Evolutionary conservation across 2,797 vertebrate genomes (phyloP).

Genomic region (Brachymystax lenok): DNA sequence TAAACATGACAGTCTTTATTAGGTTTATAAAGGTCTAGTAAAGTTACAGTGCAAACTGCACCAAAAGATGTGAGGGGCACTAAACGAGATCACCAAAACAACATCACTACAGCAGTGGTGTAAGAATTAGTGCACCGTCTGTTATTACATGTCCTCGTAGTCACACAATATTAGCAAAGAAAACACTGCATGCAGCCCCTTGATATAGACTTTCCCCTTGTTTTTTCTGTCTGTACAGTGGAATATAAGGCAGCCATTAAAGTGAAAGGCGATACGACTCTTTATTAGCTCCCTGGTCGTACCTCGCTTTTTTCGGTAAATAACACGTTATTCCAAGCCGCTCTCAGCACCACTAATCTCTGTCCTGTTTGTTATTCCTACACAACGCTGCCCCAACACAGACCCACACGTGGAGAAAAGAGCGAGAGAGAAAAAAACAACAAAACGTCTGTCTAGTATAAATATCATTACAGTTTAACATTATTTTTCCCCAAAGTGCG

Average conservation of each 20-base stretch:
- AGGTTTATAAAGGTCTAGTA: not conserved
- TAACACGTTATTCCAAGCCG: constrained; percentile 77
- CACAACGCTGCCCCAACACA: constrained; percentile 70
- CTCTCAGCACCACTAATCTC: constrained; percentile 73
- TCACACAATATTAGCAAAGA: constrained; percentile 51
- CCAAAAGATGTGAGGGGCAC: not conserved
- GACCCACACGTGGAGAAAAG: constrained; percentile 65
- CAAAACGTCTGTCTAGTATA: constrained; percentile 79
- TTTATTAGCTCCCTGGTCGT: constrained; percentile 75
- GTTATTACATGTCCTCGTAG: constrained; percentile 46
- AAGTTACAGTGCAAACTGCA: not conserved
- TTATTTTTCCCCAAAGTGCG: constrained; percentile 75
- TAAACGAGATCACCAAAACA: constrained; percentile 21
- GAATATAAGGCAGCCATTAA: constrained; percentile 64
- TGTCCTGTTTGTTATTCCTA: constrained; percentile 83
- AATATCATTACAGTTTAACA: constrained; percentile 80
- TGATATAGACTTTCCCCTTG: constrained; percentile 34
- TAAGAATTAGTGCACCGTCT: constrained; percentile 25
- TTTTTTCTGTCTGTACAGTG: constrained; percentile 29
- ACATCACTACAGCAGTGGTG: constrained; percentile 17
- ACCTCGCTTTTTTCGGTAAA: constrained; percentile 77
- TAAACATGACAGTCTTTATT: not conserved
- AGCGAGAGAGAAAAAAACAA: constrained; percentile 39
- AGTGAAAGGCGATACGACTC: constrained; percentile 61
- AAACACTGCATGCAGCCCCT: constrained; percentile 35